Percentiles rank a stretch among this genome's conserved stretches.
phyloP scores from a whole-genome alignment of 2,888 invertebrate species.

The Neoitamus cyanurus region DNA sequence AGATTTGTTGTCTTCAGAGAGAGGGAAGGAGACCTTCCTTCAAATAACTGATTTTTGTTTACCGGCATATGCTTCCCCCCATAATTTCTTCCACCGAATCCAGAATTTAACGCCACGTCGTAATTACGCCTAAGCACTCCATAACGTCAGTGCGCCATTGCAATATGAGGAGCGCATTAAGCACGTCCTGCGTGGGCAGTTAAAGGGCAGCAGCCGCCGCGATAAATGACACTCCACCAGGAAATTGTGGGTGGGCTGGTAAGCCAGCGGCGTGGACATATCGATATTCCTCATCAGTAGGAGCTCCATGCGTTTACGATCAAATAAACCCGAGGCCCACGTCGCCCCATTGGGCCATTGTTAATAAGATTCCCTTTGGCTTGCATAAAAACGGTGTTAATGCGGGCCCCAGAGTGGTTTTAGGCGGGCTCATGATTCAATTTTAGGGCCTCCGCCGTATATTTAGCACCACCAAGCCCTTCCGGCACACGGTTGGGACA shows the following conservation, averaged over 20 bases:
- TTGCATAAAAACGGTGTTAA: conserved; percentile 1
- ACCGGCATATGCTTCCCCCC: too few species aligned
- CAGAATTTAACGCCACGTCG: neutral
- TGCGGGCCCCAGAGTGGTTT: neutral
- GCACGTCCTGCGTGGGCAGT: neutral
- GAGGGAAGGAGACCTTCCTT: too few species aligned
- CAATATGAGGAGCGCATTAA: neutral
- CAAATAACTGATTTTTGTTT: too few species aligned
- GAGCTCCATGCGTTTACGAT: conserved; percentile 44
- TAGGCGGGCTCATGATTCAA: conserved; percentile 21
- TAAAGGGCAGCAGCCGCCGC: neutral
- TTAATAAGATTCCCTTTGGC: conserved; percentile 48
- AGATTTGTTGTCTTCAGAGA: too few species aligned
- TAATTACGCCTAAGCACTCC: neutral
- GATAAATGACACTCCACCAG: neutral
- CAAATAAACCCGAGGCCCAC: conserved; percentile 38
- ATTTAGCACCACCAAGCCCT: neutral
- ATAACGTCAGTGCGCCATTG: neutral
- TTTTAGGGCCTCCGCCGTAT: neutral
- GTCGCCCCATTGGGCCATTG: conserved; percentile 13
- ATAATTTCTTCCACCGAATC: neutral
- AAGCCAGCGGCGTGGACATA: conserved; percentile 3
- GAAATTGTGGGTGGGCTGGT: neutral
- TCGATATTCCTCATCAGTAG: conserved; percentile 48
- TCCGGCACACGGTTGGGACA: neutral